Evolutionary conservation across 2,113 vertebrate genomes (phyloP).

Genomic region (Pangasianodon hypophthalmus): DNA sequence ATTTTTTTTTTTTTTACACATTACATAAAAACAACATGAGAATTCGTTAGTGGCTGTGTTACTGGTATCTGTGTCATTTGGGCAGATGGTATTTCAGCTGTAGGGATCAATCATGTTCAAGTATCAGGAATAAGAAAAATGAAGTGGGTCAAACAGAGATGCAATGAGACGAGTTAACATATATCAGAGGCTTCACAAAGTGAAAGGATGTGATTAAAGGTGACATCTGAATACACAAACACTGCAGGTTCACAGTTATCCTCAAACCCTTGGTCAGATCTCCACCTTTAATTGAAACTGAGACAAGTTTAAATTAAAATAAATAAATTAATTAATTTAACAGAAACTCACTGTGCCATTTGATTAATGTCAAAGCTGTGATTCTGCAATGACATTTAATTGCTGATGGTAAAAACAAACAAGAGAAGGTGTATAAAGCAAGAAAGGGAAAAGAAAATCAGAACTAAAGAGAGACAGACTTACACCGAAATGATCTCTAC

Average conservation of each 20-base stretch:
- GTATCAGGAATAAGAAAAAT: slow-evolving; percentile 32
- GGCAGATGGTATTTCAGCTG: slow-evolving; percentile 88
- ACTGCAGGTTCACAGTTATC: slow-evolving; percentile 15
- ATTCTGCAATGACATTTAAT: neutral
- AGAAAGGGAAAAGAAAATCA: slow-evolving; percentile 59
- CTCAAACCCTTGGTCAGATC: slow-evolving; percentile 22
- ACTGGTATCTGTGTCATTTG: slow-evolving; percentile 58
- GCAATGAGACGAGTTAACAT: slow-evolving; percentile 53
- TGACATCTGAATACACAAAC: slow-evolving; percentile 46
- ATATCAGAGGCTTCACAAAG: slow-evolving; percentile 42
- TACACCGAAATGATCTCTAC: slow-evolving; percentile 85
- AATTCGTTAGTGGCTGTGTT: slow-evolving; percentile 77
- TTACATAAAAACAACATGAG: slow-evolving; percentile 62
- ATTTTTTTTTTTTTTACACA: slow-evolving; percentile 69
- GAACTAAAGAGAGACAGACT: slow-evolving; percentile 64
- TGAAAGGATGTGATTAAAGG: slow-evolving; percentile 58
- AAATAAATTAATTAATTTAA: neutral
- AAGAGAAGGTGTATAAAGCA: slow-evolving; percentile 11
- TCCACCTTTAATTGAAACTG: slow-evolving; percentile 61
- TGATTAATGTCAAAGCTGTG: slow-evolving; percentile 8
- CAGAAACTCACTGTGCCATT: neutral
- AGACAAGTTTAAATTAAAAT: slow-evolving; percentile 16
- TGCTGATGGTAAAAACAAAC: slow-evolving; percentile 17
- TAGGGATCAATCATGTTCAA: slow-evolving; percentile 82
- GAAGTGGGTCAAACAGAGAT: slow-evolving; percentile 8